Percentiles rank a stretch among this genome's conserved stretches.
phyloP scores from a whole-genome alignment of 2,888 invertebrate species.

The Drosophila fulvimacula region DNA sequence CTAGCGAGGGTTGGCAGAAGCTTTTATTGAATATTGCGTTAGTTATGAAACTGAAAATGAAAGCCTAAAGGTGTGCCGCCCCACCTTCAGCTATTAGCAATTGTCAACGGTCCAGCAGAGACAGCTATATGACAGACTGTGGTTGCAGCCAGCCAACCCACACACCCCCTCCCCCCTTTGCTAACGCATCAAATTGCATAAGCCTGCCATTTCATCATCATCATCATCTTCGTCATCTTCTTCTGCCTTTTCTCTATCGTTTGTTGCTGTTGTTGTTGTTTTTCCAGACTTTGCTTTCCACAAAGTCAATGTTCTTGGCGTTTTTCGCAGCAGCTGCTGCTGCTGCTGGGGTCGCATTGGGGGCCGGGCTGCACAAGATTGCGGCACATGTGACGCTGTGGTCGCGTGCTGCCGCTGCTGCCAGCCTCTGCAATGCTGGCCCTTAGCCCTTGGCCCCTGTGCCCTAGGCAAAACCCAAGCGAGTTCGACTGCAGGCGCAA shows the following conservation, averaged over 20 bases:
- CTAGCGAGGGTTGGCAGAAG: slow-evolving; percentile 55
- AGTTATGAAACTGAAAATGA: slow-evolving; percentile 34
- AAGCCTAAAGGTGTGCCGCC: slow-evolving; percentile 37
- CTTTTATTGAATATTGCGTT: slow-evolving; percentile 53
- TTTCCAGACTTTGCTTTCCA: slow-evolving; percentile 62
- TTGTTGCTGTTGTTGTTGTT: slow-evolving; percentile 45
- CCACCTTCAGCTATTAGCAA: slow-evolving; percentile 21
- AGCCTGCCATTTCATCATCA: slow-evolving; percentile 35
- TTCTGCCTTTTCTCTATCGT: slow-evolving; percentile 42
- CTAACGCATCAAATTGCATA: slow-evolving; percentile 50
- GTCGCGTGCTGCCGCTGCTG: slow-evolving; percentile 69
- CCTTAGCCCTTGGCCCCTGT: slow-evolving; percentile 23
- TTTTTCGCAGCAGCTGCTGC: slow-evolving; percentile 76
- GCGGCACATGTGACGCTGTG: slow-evolving; percentile 80
- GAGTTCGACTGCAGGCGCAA: slow-evolving; percentile 30
- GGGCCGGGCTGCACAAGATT: slow-evolving; percentile 49
- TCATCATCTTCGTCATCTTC: slow-evolving; percentile 49
- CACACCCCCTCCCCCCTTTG: too few species aligned
- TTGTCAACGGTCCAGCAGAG: slow-evolving; percentile 40
- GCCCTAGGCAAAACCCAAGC: slow-evolving; percentile 28
- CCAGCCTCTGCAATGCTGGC: slow-evolving; percentile 19
- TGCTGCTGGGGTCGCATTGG: slow-evolving; percentile 39
- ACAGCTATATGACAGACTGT: slow-evolving; percentile 40
- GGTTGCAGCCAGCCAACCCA: slow-evolving; percentile 35
- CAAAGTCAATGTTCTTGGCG: slow-evolving; percentile 78